These are phyloP conservation scores for Microcebus murinus DNA, from an alignment of 2,113 vertebrate species.

Conservation along the genomic window DNA sequence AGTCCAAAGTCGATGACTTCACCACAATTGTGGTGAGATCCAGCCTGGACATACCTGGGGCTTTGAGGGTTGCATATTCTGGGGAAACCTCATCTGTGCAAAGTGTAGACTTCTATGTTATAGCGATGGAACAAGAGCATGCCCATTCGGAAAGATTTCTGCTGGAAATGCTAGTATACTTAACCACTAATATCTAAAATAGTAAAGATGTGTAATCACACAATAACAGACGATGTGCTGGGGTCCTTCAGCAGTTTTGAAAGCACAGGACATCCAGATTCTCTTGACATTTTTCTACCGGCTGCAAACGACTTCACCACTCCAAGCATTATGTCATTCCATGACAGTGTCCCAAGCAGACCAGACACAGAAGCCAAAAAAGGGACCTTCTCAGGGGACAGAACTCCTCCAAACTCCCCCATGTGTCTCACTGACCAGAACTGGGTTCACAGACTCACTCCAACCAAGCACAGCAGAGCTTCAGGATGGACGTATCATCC, in stretches of 20 bases:
- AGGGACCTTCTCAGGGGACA: no score
- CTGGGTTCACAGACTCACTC: no score
- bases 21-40: accelerated
- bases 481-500: neutral
- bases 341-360: neutral
- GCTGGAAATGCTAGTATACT: neutral
- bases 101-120: no score
- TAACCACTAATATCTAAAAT: neutral
- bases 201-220: neutral
- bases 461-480: neutral
- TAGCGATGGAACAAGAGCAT: neutral
- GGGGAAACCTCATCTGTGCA: neutral
- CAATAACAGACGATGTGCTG: no score
- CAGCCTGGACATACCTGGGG: no score
- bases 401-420: neutral
- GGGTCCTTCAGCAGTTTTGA: neutral
- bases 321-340: neutral
- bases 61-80: no score
- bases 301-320: neutral
- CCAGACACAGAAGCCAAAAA: neutral
- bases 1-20: neutral
- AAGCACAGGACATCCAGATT: accelerated
- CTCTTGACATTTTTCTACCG: neutral
- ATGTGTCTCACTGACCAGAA: neutral
- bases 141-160: neutral